Evolutionary conservation across 2,113 vertebrate species (phyloP).

Genomic region (Clarias macrocephalus): DNA sequence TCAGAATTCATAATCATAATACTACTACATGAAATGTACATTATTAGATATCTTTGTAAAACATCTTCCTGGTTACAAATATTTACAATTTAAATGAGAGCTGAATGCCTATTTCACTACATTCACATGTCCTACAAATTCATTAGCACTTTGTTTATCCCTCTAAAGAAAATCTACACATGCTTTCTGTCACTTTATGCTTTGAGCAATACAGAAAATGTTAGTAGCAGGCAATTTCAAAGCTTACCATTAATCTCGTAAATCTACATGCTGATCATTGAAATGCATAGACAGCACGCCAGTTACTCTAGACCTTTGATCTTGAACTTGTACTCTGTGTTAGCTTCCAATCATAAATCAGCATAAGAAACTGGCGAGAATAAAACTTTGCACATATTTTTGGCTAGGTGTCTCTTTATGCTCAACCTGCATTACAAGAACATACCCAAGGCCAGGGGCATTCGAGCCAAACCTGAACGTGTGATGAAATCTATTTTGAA

Average conservation of each 20-base stretch:
- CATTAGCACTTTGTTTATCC: neutral
- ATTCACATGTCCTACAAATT: neutral
- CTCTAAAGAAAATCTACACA: neutral
- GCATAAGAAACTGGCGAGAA: neutral
- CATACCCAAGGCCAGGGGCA: neutral
- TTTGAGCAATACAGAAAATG: neutral
- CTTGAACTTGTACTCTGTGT: neutral
- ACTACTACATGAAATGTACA: neutral
- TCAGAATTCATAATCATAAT: neutral
- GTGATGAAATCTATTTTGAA: too few relatives aligned
- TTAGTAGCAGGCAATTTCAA: neutral
- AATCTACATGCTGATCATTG: constrained; percentile 8
- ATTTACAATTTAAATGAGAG: neutral
- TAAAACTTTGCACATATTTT: neutral
- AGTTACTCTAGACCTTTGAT: neutral
- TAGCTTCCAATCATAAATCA: neutral
- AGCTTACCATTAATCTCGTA: neutral
- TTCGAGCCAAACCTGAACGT: too few relatives aligned
- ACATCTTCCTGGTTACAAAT: neutral
- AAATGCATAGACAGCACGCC: neutral
- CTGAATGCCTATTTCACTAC: too few relatives aligned
- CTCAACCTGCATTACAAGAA: neutral
- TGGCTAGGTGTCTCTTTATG: neutral
- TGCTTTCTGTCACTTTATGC: neutral
- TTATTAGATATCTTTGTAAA: neutral